These are phyloP conservation scores for Luperina nickerlii DNA, from an alignment of 2,888 invertebrate genomes.

Conservation along the genomic window DNA sequence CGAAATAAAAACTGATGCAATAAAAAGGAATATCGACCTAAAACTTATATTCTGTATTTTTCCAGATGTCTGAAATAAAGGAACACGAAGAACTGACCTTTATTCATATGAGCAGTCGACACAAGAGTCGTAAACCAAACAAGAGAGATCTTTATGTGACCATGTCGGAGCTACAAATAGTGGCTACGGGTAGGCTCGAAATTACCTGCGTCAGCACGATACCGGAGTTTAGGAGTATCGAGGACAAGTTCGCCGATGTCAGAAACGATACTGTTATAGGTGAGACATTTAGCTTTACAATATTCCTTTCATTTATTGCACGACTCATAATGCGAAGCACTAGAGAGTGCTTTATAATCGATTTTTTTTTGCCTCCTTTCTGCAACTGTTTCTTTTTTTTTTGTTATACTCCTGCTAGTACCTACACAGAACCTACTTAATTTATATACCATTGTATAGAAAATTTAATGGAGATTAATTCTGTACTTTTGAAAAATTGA, in stretches of 20 bases:
- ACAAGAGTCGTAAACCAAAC: conserved; percentile 84
- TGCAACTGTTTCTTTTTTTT: too few relatives aligned
- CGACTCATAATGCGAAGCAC: too few relatives aligned
- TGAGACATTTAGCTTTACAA: conserved; percentile 74
- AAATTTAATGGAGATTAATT: too few relatives aligned
- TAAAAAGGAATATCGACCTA: neutral
- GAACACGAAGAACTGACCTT: conserved; percentile 76
- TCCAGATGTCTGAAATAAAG: conserved; percentile 75
- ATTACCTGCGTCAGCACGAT: conserved; percentile 95
- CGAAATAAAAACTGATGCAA: neutral
- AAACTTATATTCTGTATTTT: conserved; percentile 26
- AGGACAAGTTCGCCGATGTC: conserved; percentile 93
- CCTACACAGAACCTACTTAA: too few relatives aligned
- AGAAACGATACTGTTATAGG: conserved; percentile 93
- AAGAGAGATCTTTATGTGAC: conserved; percentile 92
- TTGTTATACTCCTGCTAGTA: too few relatives aligned
- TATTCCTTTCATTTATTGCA: neutral
- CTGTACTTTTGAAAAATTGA: too few relatives aligned
- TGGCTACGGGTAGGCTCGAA: conserved; percentile 92
- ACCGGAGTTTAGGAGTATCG: conserved; percentile 93
- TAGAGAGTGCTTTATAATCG: too few relatives aligned
- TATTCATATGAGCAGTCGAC: conserved; percentile 80
- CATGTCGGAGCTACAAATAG: conserved; percentile 93
- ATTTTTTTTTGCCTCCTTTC: too few relatives aligned
- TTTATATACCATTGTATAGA: too few relatives aligned